Conservation (phyloP, 1,140 invertebrate genomes). For the Aphis craccivora region DNA sequence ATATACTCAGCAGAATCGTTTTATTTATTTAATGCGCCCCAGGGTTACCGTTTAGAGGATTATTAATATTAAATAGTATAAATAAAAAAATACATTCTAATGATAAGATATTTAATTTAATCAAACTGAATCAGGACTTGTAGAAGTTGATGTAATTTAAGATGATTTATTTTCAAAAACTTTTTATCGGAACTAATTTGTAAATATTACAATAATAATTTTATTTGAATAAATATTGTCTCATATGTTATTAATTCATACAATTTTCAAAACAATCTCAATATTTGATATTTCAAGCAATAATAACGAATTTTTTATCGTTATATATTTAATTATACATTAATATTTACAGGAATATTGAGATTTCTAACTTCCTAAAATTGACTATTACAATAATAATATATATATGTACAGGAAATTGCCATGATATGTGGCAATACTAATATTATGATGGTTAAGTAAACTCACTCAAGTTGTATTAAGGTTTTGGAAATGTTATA, state of each 20-base stretch:
- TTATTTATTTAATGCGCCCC: neutral
- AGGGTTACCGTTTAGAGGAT: neutral
- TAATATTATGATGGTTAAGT: neutral
- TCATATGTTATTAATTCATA: neutral
- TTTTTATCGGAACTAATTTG: neutral
- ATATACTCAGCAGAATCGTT: neutral
- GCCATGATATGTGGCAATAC: neutral
- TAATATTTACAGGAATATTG: neutral
- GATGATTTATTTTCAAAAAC: neutral
- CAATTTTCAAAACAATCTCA: neutral
- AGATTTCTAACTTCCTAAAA: neutral
- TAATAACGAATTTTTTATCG: neutral
- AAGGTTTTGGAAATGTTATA: too few species aligned
- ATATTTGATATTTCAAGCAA: neutral
- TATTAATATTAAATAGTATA: neutral
- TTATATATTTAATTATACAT: too few species aligned
- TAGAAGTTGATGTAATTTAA: neutral
- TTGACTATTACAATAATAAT: neutral
- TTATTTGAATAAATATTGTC: neutral
- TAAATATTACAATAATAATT: neutral
- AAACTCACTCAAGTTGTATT: too few species aligned
- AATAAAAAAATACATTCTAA: neutral
- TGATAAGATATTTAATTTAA: conserved; percentile 9
- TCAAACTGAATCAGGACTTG: neutral
- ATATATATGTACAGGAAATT: neutral